phyloP scores from a whole-genome alignment of 2,113 vertebrate genomes.

The Zonotrichia leucophrys region DNA sequence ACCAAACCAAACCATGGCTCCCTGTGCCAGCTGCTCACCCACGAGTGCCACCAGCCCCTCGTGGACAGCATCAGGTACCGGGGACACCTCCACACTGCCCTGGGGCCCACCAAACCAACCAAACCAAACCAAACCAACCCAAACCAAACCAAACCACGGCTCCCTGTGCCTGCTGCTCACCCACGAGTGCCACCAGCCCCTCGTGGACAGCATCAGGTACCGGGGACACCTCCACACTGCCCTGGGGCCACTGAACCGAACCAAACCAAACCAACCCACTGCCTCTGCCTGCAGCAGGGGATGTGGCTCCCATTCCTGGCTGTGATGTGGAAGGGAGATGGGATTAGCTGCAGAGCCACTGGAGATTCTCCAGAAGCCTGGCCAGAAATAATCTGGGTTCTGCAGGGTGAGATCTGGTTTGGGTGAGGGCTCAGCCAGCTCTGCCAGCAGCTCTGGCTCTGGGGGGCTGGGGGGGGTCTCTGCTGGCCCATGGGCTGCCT shows the following conservation, averaged over 20 bases:
- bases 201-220: slow-evolving; percentile 93
- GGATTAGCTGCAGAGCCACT: background rate
- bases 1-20: too few species aligned
- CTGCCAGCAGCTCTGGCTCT: background rate
- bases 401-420: rapidly evolving
- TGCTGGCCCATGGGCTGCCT: rapidly evolving
- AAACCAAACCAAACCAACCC: too few species aligned
- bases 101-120: background rate
- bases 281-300: background rate
- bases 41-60: slow-evolving; percentile 83
- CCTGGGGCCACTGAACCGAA: rapidly evolving
- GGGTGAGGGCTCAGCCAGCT: rapidly evolving
- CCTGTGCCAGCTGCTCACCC: slow-evolving; percentile 83
- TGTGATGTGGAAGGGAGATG: background rate
- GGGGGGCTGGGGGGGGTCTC: background rate
- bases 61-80: slow-evolving; percentile 90
- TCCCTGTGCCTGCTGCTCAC: slow-evolving; percentile 82
- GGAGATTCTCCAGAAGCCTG: background rate
- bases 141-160: too few species aligned
- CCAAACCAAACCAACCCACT: background rate
- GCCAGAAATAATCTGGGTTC: background rate
- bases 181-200: slow-evolving; percentile 81
- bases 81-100: rapidly evolving
- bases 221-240: rapidly evolving
- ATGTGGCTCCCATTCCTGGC: rapidly evolving